Conservation (phyloP, 2,113 vertebrate genomes). For the Myanophis thanlyinensis region DNA sequence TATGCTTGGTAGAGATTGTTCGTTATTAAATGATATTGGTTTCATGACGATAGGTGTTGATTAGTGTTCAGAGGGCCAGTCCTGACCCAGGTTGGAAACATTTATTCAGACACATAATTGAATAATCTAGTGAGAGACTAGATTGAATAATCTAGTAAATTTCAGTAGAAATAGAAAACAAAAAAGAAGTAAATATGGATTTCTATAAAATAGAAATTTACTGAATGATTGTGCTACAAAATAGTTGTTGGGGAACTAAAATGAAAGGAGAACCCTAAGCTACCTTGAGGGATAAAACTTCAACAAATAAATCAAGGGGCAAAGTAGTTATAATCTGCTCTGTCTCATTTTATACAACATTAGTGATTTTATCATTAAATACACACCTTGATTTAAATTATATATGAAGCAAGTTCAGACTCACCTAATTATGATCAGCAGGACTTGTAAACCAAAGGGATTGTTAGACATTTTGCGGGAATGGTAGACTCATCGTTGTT, state of each 20-base stretch:
- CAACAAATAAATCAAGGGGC: background rate
- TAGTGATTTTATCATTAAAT: background rate
- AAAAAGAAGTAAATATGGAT: too few species aligned
- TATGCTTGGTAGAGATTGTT: background rate
- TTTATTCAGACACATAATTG: background rate
- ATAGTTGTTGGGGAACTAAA: background rate
- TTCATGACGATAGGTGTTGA: background rate
- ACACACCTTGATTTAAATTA: background rate
- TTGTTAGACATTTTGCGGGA: background rate
- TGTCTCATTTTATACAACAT: background rate
- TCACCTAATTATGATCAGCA: background rate
- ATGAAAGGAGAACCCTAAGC: background rate
- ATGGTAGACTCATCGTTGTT: background rate
- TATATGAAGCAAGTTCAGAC: background rate
- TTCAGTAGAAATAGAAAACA: too few species aligned
- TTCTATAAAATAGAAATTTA: background rate
- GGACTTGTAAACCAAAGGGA: background rate
- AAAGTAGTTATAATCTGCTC: background rate
- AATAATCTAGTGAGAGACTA: background rate
- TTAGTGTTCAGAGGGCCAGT: background rate
- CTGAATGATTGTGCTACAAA: background rate
- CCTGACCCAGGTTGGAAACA: background rate
- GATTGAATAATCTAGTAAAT: background rate
- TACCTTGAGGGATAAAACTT: background rate
- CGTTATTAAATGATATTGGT: background rate